phyloP scores from a whole-genome alignment of 2,888 invertebrate genomes.

The Leptothorax acervorum region DNA sequence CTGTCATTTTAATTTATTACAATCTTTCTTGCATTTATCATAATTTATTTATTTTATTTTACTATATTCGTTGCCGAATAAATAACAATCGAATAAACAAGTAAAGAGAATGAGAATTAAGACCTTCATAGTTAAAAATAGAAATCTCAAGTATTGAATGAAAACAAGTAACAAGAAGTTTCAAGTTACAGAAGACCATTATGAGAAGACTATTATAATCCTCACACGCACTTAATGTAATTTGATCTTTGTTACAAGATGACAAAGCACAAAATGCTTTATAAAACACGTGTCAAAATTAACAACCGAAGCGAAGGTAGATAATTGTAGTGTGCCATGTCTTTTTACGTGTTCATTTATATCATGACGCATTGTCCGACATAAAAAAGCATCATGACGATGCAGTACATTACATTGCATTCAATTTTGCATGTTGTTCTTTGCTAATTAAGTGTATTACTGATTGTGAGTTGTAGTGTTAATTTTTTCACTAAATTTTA shows the following conservation, averaged over 20 bases:
- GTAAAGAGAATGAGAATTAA: neutral
- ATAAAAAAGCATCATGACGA: neutral
- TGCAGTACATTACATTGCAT: neutral
- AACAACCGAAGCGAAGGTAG: slow-evolving; percentile 21
- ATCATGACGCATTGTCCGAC: slow-evolving; percentile 5
- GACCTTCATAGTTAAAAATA: slow-evolving; percentile 25
- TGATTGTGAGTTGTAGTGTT: no score
- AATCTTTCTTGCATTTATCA: neutral
- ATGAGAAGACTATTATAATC: neutral
- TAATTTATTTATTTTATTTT: neutral
- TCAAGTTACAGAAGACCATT: neutral
- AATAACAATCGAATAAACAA: neutral
- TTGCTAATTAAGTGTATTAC: neutral
- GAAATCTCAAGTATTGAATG: neutral
- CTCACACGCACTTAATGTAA: neutral
- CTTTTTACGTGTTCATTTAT: slow-evolving; percentile 27
- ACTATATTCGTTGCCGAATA: neutral
- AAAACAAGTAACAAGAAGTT: neutral
- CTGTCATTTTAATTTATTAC: neutral
- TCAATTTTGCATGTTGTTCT: neutral
- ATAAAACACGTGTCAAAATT: slow-evolving; percentile 28
- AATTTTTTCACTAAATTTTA: neutral
- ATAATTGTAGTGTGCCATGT: slow-evolving; percentile 12
- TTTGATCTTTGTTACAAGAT: neutral
- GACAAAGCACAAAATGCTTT: slow-evolving; percentile 3